A percentile compares a stretch with the other conserved stretches of the same genome.
Evolutionary conservation across 2,113 vertebrate species (phyloP).

Genomic region (Onychorhynchus coronatus): DNA sequence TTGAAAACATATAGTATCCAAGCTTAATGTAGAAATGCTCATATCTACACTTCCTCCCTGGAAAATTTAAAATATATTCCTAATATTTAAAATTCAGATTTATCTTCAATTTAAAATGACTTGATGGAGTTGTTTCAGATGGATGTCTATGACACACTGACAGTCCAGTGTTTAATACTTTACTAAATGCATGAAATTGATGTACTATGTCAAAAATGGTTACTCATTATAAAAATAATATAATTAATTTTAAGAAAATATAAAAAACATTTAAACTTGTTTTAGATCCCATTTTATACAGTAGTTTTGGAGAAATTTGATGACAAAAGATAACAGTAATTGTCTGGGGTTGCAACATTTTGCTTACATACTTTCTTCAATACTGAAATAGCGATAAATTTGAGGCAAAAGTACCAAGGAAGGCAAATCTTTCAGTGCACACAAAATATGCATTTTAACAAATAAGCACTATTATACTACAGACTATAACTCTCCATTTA

Average conservation of each 20-base stretch:
- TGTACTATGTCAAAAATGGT: background rate
- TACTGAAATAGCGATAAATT: background rate
- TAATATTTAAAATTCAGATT: background rate
- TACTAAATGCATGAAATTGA: background rate
- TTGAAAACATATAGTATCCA: background rate
- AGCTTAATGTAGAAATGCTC: background rate
- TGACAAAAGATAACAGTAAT: background rate
- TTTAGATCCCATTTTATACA: background rate
- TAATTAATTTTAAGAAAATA: background rate
- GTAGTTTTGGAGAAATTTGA: background rate
- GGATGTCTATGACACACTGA: background rate
- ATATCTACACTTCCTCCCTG: background rate
- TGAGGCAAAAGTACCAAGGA: background rate
- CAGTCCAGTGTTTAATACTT: background rate
- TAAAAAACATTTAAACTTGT: background rate
- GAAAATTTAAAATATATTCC: background rate
- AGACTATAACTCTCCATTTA: background rate
- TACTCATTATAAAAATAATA: background rate
- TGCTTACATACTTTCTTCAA: background rate
- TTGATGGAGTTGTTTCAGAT: background rate
- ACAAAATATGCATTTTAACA: background rate
- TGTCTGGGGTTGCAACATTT: background rate
- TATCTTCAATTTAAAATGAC: background rate
- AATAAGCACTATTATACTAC: background rate
- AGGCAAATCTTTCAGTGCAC: background rate